A percentile compares a stretch with the other conserved stretches of the same genome.
Evolutionary conservation across 2,888 invertebrate species (phyloP).

Genomic region (Pseudeuparius sepicola): DNA sequence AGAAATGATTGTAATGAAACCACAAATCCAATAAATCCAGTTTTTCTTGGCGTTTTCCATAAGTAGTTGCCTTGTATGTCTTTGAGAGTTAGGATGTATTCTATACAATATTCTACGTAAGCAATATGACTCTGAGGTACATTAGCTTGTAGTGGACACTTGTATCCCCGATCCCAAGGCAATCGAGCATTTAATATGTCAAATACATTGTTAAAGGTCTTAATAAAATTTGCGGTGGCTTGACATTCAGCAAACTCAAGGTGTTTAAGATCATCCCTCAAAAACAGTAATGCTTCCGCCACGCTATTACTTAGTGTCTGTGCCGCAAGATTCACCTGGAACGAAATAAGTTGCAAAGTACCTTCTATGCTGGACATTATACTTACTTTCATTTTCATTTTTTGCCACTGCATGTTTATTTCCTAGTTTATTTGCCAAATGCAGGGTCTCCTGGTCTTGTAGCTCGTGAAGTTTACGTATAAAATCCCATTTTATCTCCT

Average conservation of each 20-base stretch:
- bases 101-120: no score
- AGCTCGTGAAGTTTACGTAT: slow-evolving; percentile 14
- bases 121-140: no score
- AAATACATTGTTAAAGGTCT: slow-evolving; percentile 8
- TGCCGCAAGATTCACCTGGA: slow-evolving; percentile 4
- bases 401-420: slow-evolving; percentile 12
- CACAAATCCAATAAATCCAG: slow-evolving; percentile 13
- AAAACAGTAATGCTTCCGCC: slow-evolving; percentile 1
- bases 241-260: no score
- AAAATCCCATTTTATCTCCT: slow-evolving; percentile 14
- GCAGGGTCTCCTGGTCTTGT: slow-evolving; percentile 16
- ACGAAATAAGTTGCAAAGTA: no score
- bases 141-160: no score
- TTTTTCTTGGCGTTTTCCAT: slow-evolving; percentile 11
- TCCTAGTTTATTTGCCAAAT: slow-evolving; percentile 16
- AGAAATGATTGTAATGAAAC: slow-evolving; percentile 7
- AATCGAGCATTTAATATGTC: slow-evolving; percentile 11
- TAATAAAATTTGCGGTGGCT: slow-evolving; percentile 8
- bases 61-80: slow-evolving; percentile 10
- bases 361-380: no score
- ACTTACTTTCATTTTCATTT: slow-evolving; percentile 16
- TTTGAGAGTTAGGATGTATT: slow-evolving; percentile 11
- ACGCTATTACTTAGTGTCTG: slow-evolving; percentile 3
- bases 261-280: slow-evolving; percentile 9
- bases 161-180: no score